Evolutionary conservation across 2,888 invertebrate genomes (phyloP).

Genomic region (Erannis defoliaria): DNA sequence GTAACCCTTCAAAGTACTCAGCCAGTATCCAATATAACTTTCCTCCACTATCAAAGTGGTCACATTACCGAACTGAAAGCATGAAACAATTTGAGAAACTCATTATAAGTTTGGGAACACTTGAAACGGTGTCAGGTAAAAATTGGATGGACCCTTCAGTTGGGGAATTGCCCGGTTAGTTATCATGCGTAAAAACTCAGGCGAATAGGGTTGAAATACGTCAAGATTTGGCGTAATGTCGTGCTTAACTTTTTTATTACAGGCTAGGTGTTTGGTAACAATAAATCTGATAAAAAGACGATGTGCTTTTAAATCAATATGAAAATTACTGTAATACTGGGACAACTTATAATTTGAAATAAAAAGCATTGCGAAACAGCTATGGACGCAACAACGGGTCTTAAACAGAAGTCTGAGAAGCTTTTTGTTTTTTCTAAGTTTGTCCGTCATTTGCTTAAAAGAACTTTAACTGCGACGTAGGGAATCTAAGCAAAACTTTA

Average conservation of each 20-base stretch:
- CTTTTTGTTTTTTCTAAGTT: too few relatives aligned
- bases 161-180: background rate
- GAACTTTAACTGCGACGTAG: too few relatives aligned
- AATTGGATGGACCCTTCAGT: constrained; percentile 7
- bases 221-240: background rate
- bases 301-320: background rate
- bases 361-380: too few relatives aligned
- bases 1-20: background rate
- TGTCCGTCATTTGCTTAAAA: too few relatives aligned
- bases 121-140: constrained; percentile 4
- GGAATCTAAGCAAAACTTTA: too few relatives aligned
- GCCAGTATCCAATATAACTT: constrained; percentile 10
- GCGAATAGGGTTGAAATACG: background rate
- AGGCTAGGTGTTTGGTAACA: background rate
- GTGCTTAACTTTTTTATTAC: background rate
- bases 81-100: constrained; percentile 2
- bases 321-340: too few relatives aligned
- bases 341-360: too few relatives aligned
- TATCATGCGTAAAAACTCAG: background rate
- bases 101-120: constrained; percentile 4
- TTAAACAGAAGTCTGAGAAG: too few relatives aligned
- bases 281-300: too few relatives aligned
- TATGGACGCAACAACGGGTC: too few relatives aligned
- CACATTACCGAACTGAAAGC: background rate
- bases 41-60: constrained; percentile 14